Evolutionary conservation across 2,113 vertebrate species (phyloP), one percentile per base, ranked within the genome.

Genomic region (Hypanus sabinus): DNA sequence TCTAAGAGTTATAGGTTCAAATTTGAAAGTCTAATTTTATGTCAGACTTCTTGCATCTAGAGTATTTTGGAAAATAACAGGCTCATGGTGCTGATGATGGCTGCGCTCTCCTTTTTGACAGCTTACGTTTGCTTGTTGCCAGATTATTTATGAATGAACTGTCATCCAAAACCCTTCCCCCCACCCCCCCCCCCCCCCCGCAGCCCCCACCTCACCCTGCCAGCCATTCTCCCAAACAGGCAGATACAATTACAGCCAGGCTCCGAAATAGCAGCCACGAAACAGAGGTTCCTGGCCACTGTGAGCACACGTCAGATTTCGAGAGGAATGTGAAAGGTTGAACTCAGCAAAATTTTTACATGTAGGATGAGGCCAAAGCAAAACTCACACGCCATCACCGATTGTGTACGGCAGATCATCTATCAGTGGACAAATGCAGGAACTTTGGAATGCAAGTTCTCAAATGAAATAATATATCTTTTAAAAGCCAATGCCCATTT

Each of bases 381-480:
- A 98, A 97, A 97, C 97, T 97, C 97, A 97, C 97, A 97, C 96
- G 97, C 97, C 97, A 97, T 97, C 97, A 97, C 97, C 97, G 96
- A 97, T 97, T 97, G 97, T 96, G 97, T 97, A 97, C 97, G 97
- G 97, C 96, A 96, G 97, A 97, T 98, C 98, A 99, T 99, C 98
- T 98, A 99, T 99, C 98, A 99, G 98, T 97, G 98, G 98, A 98
- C 98, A 98, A 98, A 98, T 98, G 98, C 97, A 97, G 96, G 96
- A 97, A 97, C 97, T 96, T 96, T 97, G 97, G 98, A 98, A 98
- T 97, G 98, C 98, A 97, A 98, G 97, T 98, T 97, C 98, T 98
- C 98, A 99, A 99, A 99, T 99, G 98, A 99, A 99, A 99, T 99
- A 99, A 99, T 99, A 99, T 99, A 99, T 99, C 98, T 99, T 99